These are phyloP conservation scores for Margaritifera margaritifera DNA, from an alignment of 2,888 invertebrate genomes.

Conservation along the genomic window DNA sequence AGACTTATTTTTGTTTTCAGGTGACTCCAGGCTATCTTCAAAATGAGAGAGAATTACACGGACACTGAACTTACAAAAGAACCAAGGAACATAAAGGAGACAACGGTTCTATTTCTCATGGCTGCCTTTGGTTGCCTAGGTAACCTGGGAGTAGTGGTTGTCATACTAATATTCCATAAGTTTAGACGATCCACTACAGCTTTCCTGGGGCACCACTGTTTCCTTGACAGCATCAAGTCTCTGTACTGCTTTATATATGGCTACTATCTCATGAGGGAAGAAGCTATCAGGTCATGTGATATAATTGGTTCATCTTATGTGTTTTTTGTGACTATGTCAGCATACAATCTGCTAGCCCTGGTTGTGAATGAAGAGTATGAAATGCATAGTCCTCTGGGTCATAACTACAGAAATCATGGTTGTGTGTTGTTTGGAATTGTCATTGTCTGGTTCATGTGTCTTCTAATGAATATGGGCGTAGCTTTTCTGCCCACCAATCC, in stretches of 20 bases:
- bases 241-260: constrained; percentile 67
- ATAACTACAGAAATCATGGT: constrained; percentile 62
- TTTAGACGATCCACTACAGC: constrained; percentile 65
- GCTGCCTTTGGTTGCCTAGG: constrained; percentile 61
- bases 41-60: too few species aligned
- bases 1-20: too few species aligned
- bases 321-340: constrained; percentile 89
- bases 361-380: constrained; percentile 71
- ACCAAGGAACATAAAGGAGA: constrained; percentile 35
- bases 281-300: constrained; percentile 77
- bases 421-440: constrained; percentile 92
- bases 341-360: constrained; percentile 85
- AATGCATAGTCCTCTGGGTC: constrained; percentile 42
- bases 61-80: too few species aligned
- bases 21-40: too few species aligned
- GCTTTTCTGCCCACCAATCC: constrained; percentile 71
- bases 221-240: constrained; percentile 67
- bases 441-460: constrained; percentile 94
- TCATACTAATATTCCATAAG: constrained; percentile 49
- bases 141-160: constrained; percentile 53
- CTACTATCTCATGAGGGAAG: constrained; percentile 53
- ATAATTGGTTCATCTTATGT: constrained; percentile 91
- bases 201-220: constrained; percentile 68
- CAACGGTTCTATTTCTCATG: constrained; percentile 52
- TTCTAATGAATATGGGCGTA: constrained; percentile 88